Evolutionary conservation across 2,888 invertebrate genomes (phyloP).

Genomic region (Leucozona laternaria): DNA sequence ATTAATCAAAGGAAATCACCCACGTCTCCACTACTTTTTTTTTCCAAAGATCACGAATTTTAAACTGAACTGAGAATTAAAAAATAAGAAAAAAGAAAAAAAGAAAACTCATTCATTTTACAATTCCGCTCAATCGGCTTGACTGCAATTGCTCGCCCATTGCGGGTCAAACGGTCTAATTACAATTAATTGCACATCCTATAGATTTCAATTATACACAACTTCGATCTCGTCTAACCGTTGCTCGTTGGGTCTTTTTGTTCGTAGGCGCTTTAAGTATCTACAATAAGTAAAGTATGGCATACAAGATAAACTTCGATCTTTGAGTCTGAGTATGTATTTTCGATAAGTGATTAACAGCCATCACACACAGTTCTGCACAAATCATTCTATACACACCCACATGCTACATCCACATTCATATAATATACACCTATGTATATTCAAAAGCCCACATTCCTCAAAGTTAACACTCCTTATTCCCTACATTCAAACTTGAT

Average conservation of each 20-base stretch:
- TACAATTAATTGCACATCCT: constrained; percentile 69
- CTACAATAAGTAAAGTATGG: neutral
- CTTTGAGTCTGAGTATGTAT: neutral
- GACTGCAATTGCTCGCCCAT: constrained; percentile 51
- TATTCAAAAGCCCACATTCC: constrained; percentile 54
- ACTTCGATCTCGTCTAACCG: neutral
- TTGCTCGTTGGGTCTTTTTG: neutral
- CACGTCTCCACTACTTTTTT: constrained; percentile 43
- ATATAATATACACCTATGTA: neutral
- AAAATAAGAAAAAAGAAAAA: neutral
- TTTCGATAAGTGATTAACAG: constrained; percentile 52
- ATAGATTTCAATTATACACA: constrained; percentile 54
- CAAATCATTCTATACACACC: constrained; percentile 27
- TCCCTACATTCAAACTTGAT: constrained; percentile 46
- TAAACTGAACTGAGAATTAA: neutral
- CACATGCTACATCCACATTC: constrained; percentile 13
- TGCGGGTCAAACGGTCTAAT: constrained; percentile 65
- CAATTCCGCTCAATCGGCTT: constrained; percentile 60
- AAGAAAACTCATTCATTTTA: constrained; percentile 18
- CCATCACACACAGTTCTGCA: neutral
- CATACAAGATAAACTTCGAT: neutral
- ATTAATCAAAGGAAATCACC: constrained; percentile 66
- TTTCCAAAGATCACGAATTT: constrained; percentile 6
- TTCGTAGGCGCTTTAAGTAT: constrained; percentile 4
- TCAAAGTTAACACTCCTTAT: constrained; percentile 61